Base-by-base conservation (phyloP, 1,140 invertebrate genomes). In the Geopemphigus sp. region DNA sequence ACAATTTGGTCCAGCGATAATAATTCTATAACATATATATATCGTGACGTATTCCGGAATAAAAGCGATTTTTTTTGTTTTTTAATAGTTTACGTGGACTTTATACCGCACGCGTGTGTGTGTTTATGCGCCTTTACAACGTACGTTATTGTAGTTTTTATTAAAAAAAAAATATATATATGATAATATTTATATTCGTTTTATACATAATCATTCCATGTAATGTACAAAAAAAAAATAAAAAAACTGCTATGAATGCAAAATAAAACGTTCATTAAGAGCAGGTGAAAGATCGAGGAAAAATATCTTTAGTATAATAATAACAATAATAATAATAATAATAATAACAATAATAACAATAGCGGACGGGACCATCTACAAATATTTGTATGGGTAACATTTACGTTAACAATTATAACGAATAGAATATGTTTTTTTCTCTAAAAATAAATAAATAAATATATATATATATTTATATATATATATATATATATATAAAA, bases 211-310 rank as follows among this genome's bases (percentile, higher is more conserved):
- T 78, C 56, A 61, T 61, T 59, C 57, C 57, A 50, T 78, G 56
- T 61, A 78, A 78, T 50, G 56, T 78, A 61, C 53, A 76, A 76
- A 76, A 76, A 39, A 39, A 4, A 39, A 39, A 39, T 4, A 39
- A 39, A 76, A 76, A 57, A 76, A 57, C 57, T 78, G 53, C 74
- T 78, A 78, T 59, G 22, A 61, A 78, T 78, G 72, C 72, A 63
- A 78, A 78, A 78, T 78, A 78, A 78, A 63, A 78, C 74, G 45
- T 57, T 78, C 57, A 63, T 76, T n/a, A 76, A 78, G 74, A 63
- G 74, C 74, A 26, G 74, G 74, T 78, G 57, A 63, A 59, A 78
- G 39, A 61, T 63, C 45, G 6, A 78, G 74, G 74, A 47, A 47
- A 39, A 45, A 39, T 76, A 32, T 22, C 50, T 11, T 66, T 39